Evolutionary conservation across 2,797 vertebrate genomes (phyloP).

Genomic region (Tamandua tetradactyla): DNA sequence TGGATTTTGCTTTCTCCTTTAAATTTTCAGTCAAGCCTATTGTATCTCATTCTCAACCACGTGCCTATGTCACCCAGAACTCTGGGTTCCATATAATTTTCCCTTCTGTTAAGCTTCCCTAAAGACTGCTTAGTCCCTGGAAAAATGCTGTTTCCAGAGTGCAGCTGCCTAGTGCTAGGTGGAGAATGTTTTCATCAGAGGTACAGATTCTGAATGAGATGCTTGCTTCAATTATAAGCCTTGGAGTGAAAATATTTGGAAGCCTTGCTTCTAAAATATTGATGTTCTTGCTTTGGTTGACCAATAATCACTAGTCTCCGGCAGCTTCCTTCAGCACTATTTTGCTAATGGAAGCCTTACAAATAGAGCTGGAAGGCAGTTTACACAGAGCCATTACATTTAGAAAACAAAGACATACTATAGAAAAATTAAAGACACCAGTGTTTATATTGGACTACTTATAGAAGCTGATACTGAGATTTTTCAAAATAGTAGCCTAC

Average conservation of each 20-base stretch:
- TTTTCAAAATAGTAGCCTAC: background rate
- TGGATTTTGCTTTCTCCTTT: background rate
- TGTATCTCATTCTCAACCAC: rapidly evolving
- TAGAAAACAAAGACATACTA: background rate
- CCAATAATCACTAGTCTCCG: background rate
- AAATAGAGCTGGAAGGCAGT: background rate
- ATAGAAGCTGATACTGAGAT: background rate
- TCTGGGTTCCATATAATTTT: background rate
- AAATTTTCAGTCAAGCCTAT: rapidly evolving
- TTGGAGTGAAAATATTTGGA: background rate
- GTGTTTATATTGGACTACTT: background rate
- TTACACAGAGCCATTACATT: background rate
- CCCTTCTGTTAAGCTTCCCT: too few species aligned
- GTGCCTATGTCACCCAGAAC: background rate
- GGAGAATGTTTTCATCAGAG: background rate
- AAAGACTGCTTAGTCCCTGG: too few species aligned
- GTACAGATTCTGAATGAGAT: background rate
- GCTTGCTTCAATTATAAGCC: background rate
- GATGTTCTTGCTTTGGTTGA: background rate
- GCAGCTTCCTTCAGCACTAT: background rate
- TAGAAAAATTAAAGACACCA: background rate
- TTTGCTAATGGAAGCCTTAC: background rate
- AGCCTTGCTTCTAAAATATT: background rate
- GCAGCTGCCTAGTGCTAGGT: background rate
- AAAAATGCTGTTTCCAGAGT: background rate